A percentile compares a stretch with the other conserved stretches of the same genome.
phyloP scores from a whole-genome alignment of 2,113 vertebrate species.

The Mastomys natalensis region DNA sequence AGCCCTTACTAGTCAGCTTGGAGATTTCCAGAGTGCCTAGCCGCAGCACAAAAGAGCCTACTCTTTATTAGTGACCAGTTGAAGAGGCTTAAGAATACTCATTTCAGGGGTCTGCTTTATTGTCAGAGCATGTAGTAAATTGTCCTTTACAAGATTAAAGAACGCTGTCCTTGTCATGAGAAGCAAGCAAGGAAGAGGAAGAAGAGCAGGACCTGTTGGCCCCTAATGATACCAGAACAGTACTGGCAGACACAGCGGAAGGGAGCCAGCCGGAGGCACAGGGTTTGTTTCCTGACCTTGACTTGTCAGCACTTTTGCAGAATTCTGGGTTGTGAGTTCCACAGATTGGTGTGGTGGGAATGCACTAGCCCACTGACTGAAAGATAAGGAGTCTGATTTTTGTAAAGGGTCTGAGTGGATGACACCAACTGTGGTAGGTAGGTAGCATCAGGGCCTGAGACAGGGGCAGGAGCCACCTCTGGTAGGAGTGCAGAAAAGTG shows the following conservation, averaged over 20 bases:
- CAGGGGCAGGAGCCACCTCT: background rate
- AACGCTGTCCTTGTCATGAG: background rate
- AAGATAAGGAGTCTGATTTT: background rate
- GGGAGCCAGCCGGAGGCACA: too few species aligned
- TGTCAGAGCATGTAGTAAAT: conserved; percentile 61
- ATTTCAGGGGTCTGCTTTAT: conserved; percentile 76
- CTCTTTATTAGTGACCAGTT: conserved; percentile 74
- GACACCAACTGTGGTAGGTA: too few species aligned
- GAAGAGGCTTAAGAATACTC: conserved; percentile 72
- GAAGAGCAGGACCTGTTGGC: background rate
- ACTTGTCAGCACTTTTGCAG: background rate
- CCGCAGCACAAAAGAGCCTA: conserved; percentile 82
- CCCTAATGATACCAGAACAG: background rate
- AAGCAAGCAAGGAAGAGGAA: conserved; percentile 25
- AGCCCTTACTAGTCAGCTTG: conserved; percentile 8
- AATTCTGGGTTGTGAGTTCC: background rate
- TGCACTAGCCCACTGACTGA: background rate
- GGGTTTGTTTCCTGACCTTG: background rate
- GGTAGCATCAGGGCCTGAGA: background rate
- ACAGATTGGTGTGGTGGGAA: background rate
- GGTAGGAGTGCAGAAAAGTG: background rate
- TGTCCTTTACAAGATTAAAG: conserved; percentile 70
- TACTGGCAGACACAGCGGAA: background rate
- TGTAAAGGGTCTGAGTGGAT: accelerated
- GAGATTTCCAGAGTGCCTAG: conserved; percentile 66